These are phyloP conservation scores for Ectemnius continuus DNA, from an alignment of 2,888 invertebrate genomes.

Conservation along the genomic window DNA sequence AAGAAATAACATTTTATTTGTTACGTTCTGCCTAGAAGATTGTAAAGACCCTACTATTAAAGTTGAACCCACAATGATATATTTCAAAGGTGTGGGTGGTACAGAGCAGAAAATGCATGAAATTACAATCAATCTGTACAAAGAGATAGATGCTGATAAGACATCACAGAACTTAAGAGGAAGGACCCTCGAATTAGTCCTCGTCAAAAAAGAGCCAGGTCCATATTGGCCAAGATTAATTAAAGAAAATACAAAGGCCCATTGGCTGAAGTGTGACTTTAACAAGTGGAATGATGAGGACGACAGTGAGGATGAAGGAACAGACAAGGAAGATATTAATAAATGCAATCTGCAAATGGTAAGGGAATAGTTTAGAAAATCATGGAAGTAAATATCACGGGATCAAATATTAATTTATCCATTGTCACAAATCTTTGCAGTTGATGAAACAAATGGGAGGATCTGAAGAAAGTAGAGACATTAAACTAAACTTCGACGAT, in stretches of 20 bases:
- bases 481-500: constrained; percentile 87
- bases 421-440: constrained; percentile 65
- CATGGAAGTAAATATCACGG: too few relatives aligned
- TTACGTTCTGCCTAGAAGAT: constrained; percentile 95
- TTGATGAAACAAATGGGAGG: constrained; percentile 88
- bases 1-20: constrained; percentile 87
- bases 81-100: constrained; percentile 92
- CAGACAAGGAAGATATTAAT: neutral
- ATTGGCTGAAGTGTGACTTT: constrained; percentile 98
- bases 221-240: constrained; percentile 94
- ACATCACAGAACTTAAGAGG: constrained; percentile 86
- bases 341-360: constrained; percentile 82
- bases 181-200: constrained; percentile 86
- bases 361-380: constrained; percentile 8
- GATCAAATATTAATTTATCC: neutral
- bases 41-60: constrained; percentile 91
- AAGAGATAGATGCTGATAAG: constrained; percentile 90
- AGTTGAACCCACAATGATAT: constrained; percentile 82
- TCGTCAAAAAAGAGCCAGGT: constrained; percentile 84
- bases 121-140: constrained; percentile 90
- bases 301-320: constrained; percentile 89
- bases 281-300: constrained; percentile 99
- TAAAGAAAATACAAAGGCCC: constrained; percentile 92
- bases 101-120: constrained; percentile 92
- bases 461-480: constrained; percentile 79